Evolutionary conservation across 2,888 invertebrate genomes (phyloP), one percentile per base, ranked within the genome.

Genomic region (Xanthia togata): DNA sequence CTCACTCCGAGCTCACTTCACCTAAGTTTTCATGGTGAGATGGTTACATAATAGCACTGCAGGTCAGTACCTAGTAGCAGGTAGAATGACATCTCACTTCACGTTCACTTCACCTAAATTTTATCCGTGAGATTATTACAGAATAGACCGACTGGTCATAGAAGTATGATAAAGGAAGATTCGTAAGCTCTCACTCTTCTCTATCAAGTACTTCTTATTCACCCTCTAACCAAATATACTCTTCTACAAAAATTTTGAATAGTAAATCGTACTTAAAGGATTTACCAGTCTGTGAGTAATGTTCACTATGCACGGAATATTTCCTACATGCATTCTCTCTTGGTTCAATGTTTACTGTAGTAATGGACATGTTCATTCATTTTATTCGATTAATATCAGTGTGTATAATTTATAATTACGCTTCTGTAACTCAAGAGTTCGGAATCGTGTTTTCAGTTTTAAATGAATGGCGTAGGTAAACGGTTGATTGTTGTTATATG

Each of bases 241-340:
- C 53, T 23, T 23, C 60, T 12, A 70, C 5, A 60, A 20, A 47
- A 53, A 35, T 55, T 55, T 41, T 67, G 8, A 68, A 72, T 63
- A 72, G 73, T 81, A 74, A 74, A 64, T 70, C 50, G 53, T 68
- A 38, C 57, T 44, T 79, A 77, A 60, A 73, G 57, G 65, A 47
- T 73, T 83, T 76, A 55, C 11, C 23, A 63, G 47, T 41, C 12
- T 17, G 44, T 67, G 59, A 59, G 20, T 57, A 50, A 57, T 17
- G 60, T 59, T 72, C 72, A 76, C 72, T 80, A 70, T 26, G 69
- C 44, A 55, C 9, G 62, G 75, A 80, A 86, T 76, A 83, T 47
- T 59, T 55, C 41, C 17, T 55, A 41, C 35, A n/a, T 53, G 65
- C 60, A 63, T 55, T 79, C 9, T 67, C 55, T 79, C 9, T 67